phyloP scores from a whole-genome alignment of 2,113 vertebrate genomes.

The Xiphorhynchus elegans region DNA sequence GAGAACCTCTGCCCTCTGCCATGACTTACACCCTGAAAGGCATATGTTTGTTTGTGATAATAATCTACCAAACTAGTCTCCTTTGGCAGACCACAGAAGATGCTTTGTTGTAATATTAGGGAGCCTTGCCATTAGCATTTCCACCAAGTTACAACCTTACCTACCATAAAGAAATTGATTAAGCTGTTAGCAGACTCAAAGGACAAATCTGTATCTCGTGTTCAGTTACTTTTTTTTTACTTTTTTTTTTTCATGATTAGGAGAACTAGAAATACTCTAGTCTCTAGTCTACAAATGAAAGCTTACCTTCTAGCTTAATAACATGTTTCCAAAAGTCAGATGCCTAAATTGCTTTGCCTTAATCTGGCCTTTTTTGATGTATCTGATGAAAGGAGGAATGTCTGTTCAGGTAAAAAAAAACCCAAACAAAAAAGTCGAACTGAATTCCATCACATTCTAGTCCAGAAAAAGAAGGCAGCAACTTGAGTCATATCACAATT shows the following conservation, averaged over 20 bases:
- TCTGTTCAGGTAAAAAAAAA: neutral
- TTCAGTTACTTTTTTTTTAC: neutral
- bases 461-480: neutral
- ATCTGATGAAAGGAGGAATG: neutral
- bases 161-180: neutral
- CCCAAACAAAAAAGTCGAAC: neutral
- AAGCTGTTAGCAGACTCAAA: neutral
- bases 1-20: neutral
- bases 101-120: neutral
- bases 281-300: neutral
- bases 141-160: neutral
- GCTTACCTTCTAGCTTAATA: neutral
- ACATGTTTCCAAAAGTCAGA: neutral
- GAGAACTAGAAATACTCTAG: neutral
- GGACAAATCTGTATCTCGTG: neutral
- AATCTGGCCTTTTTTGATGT: neutral
- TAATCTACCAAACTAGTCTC: neutral
- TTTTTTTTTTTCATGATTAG: neutral
- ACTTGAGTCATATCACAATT: slow-evolving; percentile 4
- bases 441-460: neutral
- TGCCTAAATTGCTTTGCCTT: neutral
- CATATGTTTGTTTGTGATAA: neutral
- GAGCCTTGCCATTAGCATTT: neutral
- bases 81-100: neutral
- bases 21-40: neutral